A percentile compares a stretch with the other conserved stretches of the same genome.
phyloP scores from a whole-genome alignment of 2,113 vertebrate species.

The Fulica atra region DNA sequence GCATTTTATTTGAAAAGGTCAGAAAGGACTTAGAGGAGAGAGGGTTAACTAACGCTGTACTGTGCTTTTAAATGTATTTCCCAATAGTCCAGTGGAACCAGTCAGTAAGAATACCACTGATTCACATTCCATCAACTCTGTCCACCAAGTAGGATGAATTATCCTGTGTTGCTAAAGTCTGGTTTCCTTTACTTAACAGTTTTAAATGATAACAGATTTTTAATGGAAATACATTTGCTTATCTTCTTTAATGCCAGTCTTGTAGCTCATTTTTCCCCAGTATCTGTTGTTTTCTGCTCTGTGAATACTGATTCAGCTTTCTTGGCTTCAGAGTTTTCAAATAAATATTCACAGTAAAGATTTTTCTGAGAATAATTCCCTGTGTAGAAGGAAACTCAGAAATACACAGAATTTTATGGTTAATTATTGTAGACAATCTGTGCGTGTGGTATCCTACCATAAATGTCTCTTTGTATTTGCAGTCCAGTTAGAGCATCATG shows the following conservation, averaged over 20 bases:
- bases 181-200: background rate
- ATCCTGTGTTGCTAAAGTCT: background rate
- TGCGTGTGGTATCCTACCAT: background rate
- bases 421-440: background rate
- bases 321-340: background rate
- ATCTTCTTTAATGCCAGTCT: background rate
- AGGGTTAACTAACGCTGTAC: background rate
- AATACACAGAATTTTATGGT: background rate
- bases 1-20: background rate
- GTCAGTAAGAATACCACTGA: background rate
- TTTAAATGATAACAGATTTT: background rate
- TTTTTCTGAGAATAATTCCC: background rate
- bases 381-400: background rate
- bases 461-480: background rate
- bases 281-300: background rate
- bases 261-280: background rate
- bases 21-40: background rate
- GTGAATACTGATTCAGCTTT: background rate
- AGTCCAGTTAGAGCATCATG: background rate
- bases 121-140: background rate
- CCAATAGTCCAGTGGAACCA: background rate
- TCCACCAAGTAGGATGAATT: background rate
- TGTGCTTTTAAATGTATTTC: background rate
- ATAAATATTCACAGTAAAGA: background rate
- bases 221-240: background rate